Evolutionary conservation across 2,888 invertebrate genomes (phyloP), one percentile per base, ranked within the genome.

Genomic region (Hydraecia micacea): DNA sequence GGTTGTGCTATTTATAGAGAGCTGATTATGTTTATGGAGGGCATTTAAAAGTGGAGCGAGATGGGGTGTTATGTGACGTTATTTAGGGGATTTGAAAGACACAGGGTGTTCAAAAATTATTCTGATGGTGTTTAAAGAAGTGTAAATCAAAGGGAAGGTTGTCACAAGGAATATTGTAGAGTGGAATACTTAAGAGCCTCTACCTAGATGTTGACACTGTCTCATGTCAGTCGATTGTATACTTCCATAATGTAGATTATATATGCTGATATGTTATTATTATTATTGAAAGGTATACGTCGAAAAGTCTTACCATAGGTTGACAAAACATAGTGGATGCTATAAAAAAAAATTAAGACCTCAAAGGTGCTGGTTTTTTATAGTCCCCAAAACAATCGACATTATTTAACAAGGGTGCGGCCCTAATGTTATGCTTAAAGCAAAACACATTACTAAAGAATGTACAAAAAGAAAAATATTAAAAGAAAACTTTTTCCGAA

Each of bases 1-100:
- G n/a, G 67, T 65, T 36, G 52, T 86, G 65, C 71, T 86, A 86
- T 80, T 77, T 66, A 85, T 82, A 85, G 32, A 58, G n/a, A 60
- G 21, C 8, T 39, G n/a, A 67, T 60, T 83, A 36, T 70, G 15
- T 83, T 65, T 77, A 73, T 71, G 67, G 46, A 71, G 65, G 52
- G 46, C 25, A 73, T 67, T 72, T 67, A 66, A 69, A 70, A 28
- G 36, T 32, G 76, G 62, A 63, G 15, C 18, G 58, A 28, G 21
- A 1, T 18, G 21, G 42, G 62, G 66, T 69, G 42, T 42, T 28
- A 15, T 46, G n/a, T 83, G 67, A 68, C 63, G 77, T 81, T 42
- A 72, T 62, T 62, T 39, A 66, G 15, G 36, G n/a, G n/a, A 66
- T 8, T 9, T 66, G 66, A 0, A 39, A 18, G 25, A 39, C 8